Percentiles rank a stretch among this genome's conserved stretches.
Conservation (phyloP, 2,113 vertebrate species). For the Melospiza georgiana region DNA sequence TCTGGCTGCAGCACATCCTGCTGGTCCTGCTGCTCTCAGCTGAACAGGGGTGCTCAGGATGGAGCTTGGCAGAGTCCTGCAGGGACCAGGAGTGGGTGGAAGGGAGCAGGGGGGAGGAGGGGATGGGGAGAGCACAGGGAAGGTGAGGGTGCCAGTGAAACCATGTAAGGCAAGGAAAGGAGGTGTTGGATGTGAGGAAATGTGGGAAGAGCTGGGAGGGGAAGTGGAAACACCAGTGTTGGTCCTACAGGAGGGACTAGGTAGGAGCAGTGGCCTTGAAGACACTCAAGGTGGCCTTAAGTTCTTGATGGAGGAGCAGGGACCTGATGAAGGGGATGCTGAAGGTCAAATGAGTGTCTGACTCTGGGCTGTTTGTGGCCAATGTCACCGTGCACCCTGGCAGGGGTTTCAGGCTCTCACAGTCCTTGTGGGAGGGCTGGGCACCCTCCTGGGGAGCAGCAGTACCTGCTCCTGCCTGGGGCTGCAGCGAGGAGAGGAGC, state of each 20-base stretch:
- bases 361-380: neutral
- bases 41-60: neutral
- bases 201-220: neutral
- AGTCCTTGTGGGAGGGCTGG: neutral
- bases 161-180: neutral
- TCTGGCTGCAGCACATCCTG: neutral
- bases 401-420: neutral
- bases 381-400: accelerated
- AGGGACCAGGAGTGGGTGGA: neutral
- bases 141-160: neutral
- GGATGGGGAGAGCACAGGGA: neutral
- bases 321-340: neutral
- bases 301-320: neutral
- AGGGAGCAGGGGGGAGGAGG: neutral
- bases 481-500: accelerated
- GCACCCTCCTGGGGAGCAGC: neutral
- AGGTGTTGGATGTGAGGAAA: neutral
- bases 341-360: neutral
- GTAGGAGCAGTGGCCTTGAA: neutral
- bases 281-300: too few species aligned
- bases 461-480: neutral
- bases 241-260: neutral
- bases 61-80: neutral
- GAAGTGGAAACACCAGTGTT: neutral
- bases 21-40: neutral